Conservation (phyloP, 2,797 vertebrate genomes). For the Propithecus deckenii region DNA sequence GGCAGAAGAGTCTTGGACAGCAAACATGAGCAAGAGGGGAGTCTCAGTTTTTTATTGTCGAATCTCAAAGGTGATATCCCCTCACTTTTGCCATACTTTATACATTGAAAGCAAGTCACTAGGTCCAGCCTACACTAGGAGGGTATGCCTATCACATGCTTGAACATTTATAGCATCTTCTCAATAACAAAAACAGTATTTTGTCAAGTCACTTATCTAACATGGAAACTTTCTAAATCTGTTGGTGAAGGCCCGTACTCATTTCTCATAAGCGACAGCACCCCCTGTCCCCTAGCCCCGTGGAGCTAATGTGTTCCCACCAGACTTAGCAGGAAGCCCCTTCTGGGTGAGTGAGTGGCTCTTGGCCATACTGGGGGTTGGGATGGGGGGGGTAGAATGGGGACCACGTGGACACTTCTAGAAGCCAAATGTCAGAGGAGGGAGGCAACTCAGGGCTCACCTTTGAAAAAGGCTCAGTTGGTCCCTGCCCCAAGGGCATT, state of each 20-base stretch:
- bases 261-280: background rate
- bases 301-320: background rate
- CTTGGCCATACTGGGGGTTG: background rate
- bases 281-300: background rate
- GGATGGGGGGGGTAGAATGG: too few relatives aligned
- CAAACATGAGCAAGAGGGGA: background rate
- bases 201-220: background rate
- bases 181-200: conserved; percentile 43
- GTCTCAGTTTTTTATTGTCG: background rate
- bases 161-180: conserved; percentile 9
- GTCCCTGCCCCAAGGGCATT: background rate
- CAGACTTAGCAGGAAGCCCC: background rate
- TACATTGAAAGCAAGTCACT: conserved; percentile 28
- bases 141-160: background rate
- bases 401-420: background rate
- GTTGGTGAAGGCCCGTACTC: background rate
- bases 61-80: background rate
- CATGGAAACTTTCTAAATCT: conserved; percentile 14
- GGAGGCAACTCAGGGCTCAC: background rate
- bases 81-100: background rate
- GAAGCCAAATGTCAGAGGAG: background rate
- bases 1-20: background rate
- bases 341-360: background rate
- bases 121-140: background rate
- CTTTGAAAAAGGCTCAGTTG: background rate